These are phyloP conservation scores for Iphiclides podalirius DNA, from an alignment of 2,888 invertebrate species.

Conservation along the genomic window DNA sequence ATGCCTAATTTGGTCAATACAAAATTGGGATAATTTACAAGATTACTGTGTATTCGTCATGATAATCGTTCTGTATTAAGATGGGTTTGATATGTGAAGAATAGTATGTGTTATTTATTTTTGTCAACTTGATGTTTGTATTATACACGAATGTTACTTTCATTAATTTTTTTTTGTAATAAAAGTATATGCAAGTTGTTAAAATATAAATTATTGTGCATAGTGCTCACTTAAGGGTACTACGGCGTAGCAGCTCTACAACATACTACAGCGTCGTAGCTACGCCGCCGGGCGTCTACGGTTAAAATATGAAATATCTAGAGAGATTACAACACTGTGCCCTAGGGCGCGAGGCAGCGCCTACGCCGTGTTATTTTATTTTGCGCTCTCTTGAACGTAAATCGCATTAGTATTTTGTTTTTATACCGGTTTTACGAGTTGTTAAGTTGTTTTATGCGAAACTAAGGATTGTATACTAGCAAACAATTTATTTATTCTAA, in stretches of 20 bases:
- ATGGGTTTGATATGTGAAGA: no score
- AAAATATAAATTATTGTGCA: conserved; percentile 10
- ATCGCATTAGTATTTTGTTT: conserved; percentile 51
- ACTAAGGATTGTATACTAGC: conserved; percentile 31
- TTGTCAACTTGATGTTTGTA: no score
- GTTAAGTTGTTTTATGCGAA: conserved; percentile 40
- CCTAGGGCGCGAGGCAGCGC: conserved; percentile 67
- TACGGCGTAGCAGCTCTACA: conserved; percentile 56
- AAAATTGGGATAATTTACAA: no score
- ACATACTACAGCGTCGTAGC: conserved; percentile 57
- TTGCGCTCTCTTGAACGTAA: conserved; percentile 71
- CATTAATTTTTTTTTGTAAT: no score
- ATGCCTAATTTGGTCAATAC: no score
- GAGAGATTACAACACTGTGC: conserved; percentile 67
- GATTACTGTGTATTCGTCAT: no score
- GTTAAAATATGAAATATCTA: conserved; percentile 70
- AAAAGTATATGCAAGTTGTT: background rate
- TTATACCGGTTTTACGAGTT: conserved; percentile 54
- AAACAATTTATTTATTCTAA: conserved; percentile 18
- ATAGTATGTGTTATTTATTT: no score
- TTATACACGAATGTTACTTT: no score
- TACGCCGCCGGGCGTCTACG: conserved; percentile 61
- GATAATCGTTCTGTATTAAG: no score
- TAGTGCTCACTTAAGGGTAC: conserved; percentile 27
- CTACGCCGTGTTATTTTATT: conserved; percentile 75